These are phyloP conservation scores for Melieria picta DNA, from an alignment of 2,888 invertebrate genomes.

Conservation along the genomic window DNA sequence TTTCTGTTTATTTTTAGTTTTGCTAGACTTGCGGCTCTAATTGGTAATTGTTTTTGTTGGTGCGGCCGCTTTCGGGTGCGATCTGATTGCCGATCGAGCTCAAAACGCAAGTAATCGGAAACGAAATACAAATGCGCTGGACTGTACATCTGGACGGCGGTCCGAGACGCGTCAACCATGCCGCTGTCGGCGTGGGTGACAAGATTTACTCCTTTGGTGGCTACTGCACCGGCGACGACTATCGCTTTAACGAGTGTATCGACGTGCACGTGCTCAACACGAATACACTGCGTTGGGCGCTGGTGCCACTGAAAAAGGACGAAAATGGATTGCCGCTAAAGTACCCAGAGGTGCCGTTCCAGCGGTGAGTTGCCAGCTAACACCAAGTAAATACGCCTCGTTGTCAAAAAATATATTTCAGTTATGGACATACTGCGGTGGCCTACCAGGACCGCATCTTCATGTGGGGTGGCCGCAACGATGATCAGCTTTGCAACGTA, in stretches of 20 bases:
- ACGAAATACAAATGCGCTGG: conserved; percentile 76
- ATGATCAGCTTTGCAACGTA: conserved; percentile 77
- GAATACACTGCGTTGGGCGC: conserved; percentile 71
- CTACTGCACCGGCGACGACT: conserved; percentile 83
- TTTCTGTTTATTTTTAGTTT: conserved; percentile 26
- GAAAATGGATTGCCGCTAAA: conserved; percentile 64
- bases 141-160: conserved; percentile 87
- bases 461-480: conserved; percentile 94
- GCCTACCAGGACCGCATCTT: conserved; percentile 77
- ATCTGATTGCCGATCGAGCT: neutral
- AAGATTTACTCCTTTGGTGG: conserved; percentile 92
- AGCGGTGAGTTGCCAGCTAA: conserved; percentile 64
- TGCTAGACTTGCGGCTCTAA: neutral
- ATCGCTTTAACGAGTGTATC: conserved; percentile 79
- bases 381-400: neutral
- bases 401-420: conserved; percentile 11
- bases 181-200: conserved; percentile 83
- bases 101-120: neutral
- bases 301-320: conserved; percentile 68
- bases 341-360: conserved; percentile 76
- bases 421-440: conserved; percentile 92
- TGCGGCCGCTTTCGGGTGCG: too few species aligned
- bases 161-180: conserved; percentile 91
- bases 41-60: too few species aligned
- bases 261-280: conserved; percentile 89